These are phyloP conservation scores for Oryzaephilus surinamensis DNA, from an alignment of 1,140 invertebrate species.

Conservation along the genomic window DNA sequence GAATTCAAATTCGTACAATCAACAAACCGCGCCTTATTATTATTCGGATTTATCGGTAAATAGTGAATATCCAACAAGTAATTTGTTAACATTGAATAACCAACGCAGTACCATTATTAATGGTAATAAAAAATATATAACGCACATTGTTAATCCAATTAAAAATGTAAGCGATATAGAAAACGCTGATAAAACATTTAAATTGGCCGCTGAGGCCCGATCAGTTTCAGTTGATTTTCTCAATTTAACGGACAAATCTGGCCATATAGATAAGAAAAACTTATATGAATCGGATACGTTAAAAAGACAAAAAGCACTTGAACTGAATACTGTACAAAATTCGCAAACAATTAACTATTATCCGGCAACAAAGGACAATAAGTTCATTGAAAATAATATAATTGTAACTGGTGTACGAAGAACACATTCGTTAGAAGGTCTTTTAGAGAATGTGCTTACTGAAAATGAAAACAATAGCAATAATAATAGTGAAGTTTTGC, in stretches of 20 bases:
- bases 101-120: constrained; percentile 45
- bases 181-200: constrained; percentile 31
- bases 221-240: constrained; percentile 56
- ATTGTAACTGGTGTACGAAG: constrained; percentile 26
- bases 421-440: constrained; percentile 51
- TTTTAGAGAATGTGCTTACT: constrained; percentile 44
- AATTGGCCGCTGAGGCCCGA: constrained; percentile 50
- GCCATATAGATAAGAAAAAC: constrained; percentile 63
- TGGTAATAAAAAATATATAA: constrained; percentile 60
- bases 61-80: constrained; percentile 17
- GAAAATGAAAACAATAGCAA: constrained; percentile 25
- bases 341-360: too few species aligned
- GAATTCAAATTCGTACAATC: constrained; percentile 9
- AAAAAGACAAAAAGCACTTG: constrained; percentile 46
- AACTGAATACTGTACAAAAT: too few species aligned
- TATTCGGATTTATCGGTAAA: constrained; percentile 64
- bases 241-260: constrained; percentile 53
- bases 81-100: constrained; percentile 46
- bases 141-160: constrained; percentile 70
- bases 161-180: constrained; percentile 31
- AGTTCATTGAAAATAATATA: constrained; percentile 32
- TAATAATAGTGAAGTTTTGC: background rate
- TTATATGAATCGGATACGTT: constrained; percentile 60
- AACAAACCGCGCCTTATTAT: constrained; percentile 68
- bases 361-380: too few species aligned